phyloP scores from a whole-genome alignment of 2,888 invertebrate species.

The Chamaedrilus cognettii region DNA sequence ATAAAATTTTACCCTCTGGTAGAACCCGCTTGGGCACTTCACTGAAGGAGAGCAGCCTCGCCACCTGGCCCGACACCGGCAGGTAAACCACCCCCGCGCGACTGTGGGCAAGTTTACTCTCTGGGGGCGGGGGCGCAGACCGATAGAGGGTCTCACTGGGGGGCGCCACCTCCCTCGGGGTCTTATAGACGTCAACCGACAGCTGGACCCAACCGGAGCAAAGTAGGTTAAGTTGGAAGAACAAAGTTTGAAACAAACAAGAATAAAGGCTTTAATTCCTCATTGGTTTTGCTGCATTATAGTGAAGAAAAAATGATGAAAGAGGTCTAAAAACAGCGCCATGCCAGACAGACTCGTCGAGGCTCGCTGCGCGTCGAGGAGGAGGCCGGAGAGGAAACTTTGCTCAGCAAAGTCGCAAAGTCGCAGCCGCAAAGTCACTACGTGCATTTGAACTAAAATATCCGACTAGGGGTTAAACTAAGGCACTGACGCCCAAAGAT shows the following conservation, averaged over 20 bases:
- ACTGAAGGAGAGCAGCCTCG: conserved; percentile 49
- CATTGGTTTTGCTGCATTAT: too few species aligned
- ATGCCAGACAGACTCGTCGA: too few species aligned
- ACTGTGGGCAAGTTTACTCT: background rate
- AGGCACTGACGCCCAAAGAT: too few species aligned
- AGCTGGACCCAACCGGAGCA: conserved; percentile 9
- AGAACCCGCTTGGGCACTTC: conserved; percentile 52
- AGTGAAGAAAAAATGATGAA: too few species aligned
- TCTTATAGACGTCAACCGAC: conserved; percentile 15
- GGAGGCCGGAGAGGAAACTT: too few species aligned
- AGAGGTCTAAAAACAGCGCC: too few species aligned
- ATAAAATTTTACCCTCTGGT: conserved; percentile 52
- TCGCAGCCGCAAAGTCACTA: too few species aligned
- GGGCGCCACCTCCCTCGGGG: background rate
- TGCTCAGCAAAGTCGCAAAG: too few species aligned
- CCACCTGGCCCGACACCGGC: conserved; percentile 53
- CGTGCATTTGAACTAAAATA: too few species aligned
- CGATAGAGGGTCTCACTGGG: background rate
- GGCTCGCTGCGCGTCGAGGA: too few species aligned
- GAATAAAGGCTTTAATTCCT: background rate
- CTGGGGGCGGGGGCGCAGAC: background rate
- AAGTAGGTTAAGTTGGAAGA: background rate
- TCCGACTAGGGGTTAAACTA: too few species aligned
- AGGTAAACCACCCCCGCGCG: conserved; percentile 31
- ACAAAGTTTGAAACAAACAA: conserved; percentile 1